These are phyloP conservation scores for Torymus tubicola DNA, from an alignment of 2,888 invertebrate species.

Conservation along the genomic window DNA sequence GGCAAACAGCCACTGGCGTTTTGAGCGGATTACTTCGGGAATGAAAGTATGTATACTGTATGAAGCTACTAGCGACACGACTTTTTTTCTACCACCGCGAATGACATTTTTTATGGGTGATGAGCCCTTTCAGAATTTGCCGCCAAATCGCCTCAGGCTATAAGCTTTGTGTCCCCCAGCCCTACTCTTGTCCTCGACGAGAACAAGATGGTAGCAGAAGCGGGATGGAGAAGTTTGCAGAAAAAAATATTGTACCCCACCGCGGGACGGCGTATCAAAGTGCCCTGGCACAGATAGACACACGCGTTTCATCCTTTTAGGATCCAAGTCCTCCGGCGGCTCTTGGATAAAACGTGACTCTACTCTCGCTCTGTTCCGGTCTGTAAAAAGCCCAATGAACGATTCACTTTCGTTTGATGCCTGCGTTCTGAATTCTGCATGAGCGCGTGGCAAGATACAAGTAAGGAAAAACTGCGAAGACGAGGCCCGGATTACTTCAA, in stretches of 20 bases:
- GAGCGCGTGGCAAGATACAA: background rate
- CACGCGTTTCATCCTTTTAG: conserved; percentile 25
- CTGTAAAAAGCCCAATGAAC: conserved; percentile 1
- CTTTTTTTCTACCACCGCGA: background rate
- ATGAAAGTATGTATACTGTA: conserved; percentile 62
- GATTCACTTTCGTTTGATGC: too few species aligned
- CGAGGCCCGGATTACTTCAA: too few species aligned
- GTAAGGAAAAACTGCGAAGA: too few species aligned
- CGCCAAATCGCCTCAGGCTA: conserved; percentile 48
- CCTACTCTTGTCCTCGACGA: too few species aligned
- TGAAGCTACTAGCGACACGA: conserved; percentile 49
- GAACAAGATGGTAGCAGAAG: too few species aligned
- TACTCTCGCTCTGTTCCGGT: background rate
- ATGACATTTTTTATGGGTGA: conserved; percentile 23
- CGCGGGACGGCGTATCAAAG: too few species aligned
- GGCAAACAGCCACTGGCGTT: conserved; percentile 66
- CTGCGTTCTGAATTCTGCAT: too few species aligned
- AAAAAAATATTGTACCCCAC: too few species aligned
- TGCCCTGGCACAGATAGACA: too few species aligned
- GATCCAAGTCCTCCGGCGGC: conserved; percentile 17
- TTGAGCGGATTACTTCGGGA: conserved; percentile 62
- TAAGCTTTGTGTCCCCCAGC: background rate
- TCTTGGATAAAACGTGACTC: background rate
- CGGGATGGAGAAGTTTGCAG: too few species aligned
- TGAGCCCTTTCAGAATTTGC: conserved; percentile 1